These are phyloP conservation scores for Griposia aprilina DNA, from an alignment of 2,888 invertebrate genomes.

Conservation along the genomic window DNA sequence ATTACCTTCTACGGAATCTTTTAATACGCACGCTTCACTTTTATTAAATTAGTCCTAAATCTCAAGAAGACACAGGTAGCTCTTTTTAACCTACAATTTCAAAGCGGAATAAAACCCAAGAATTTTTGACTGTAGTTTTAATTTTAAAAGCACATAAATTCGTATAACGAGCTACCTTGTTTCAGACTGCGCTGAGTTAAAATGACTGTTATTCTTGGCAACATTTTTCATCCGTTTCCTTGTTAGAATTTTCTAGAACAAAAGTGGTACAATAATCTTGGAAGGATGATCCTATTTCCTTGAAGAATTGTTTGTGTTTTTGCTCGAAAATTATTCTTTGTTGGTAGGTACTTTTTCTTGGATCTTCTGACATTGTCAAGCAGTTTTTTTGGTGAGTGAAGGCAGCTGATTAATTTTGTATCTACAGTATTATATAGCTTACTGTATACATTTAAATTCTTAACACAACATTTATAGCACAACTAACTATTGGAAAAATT, in stretches of 20 bases:
- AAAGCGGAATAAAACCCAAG: constrained; percentile 36
- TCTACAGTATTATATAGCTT: too few species aligned
- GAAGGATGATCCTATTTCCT: constrained; percentile 26
- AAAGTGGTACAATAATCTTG: constrained; percentile 26
- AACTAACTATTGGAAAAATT: too few species aligned
- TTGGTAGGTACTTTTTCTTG: not conserved
- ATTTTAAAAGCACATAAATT: constrained; percentile 61
- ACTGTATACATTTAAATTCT: too few species aligned
- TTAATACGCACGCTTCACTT: not conserved
- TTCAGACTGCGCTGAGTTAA: constrained; percentile 30
- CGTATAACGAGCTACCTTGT: constrained; percentile 57
- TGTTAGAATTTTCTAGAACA: constrained; percentile 36
- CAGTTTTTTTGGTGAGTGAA: too few species aligned
- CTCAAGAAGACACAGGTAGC: not conserved
- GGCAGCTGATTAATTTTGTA: too few species aligned
- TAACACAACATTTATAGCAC: too few species aligned
- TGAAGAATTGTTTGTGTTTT: constrained; percentile 17
- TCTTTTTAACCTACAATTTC: constrained; percentile 11
- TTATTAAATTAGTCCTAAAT: constrained; percentile 26
- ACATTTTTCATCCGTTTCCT: constrained; percentile 35
- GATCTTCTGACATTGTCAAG: not conserved
- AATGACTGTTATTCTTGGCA: constrained; percentile 41
- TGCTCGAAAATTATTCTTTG: not conserved
- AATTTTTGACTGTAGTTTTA: constrained; percentile 53
- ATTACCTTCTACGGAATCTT: not conserved